Evolutionary conservation across 1,140 invertebrate genomes (phyloP).

Genomic region (Drosophila arawakana): DNA sequence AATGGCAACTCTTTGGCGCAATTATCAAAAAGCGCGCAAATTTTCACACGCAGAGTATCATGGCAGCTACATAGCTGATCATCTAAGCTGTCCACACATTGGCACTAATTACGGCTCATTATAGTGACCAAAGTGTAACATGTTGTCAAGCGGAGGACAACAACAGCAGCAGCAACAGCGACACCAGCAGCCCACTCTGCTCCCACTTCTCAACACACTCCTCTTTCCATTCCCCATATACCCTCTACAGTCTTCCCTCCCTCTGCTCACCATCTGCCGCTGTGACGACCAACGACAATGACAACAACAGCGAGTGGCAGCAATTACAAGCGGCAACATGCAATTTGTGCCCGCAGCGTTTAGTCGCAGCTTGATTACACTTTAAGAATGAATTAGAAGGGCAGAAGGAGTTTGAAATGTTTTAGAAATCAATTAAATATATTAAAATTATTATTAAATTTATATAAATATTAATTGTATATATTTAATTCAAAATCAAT

Average conservation of each 20-base stretch:
- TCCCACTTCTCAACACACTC: too few relatives aligned
- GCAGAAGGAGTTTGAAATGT: background rate
- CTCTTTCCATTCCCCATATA: background rate
- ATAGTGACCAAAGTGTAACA: conserved; percentile 82
- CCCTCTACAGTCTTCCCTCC: background rate
- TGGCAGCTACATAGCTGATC: conserved; percentile 35
- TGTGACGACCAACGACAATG: conserved; percentile 32
- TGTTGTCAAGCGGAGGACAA: conserved; percentile 77
- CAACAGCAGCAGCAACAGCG: conserved; percentile 12
- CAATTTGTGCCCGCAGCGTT: conserved; percentile 3
- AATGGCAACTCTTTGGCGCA: conserved; percentile 50
- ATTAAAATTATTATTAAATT: too few relatives aligned
- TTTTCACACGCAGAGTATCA: conserved; percentile 70
- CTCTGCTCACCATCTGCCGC: background rate
- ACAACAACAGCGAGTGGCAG: conserved; percentile 52
- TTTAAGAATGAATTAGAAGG: background rate
- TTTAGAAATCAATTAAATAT: too few relatives aligned
- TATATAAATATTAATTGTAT: background rate
- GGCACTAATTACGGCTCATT: conserved; percentile 81
- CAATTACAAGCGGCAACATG: conserved; percentile 61
- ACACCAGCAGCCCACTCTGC: too few relatives aligned
- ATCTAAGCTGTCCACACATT: conserved; percentile 63
- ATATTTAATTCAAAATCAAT: background rate
- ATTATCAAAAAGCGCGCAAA: conserved; percentile 81
- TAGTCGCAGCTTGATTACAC: conserved; percentile 17